Evolutionary conservation across 2,113 vertebrate species (phyloP), one percentile per base, ranked within the genome.

Genomic region (Aptenodytes forsteri): DNA sequence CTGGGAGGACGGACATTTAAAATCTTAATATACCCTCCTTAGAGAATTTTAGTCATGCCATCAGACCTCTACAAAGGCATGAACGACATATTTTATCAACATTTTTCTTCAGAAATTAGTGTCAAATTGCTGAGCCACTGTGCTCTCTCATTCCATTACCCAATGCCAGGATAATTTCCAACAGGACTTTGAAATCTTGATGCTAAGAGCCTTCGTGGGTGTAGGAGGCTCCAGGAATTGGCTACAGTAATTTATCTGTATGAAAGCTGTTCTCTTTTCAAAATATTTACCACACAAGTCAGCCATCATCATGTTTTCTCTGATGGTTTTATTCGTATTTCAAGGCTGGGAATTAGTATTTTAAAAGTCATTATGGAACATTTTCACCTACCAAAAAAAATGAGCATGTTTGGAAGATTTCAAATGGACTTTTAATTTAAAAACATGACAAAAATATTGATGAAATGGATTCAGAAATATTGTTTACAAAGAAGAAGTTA

Each of bases 121-220:
- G 50, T 86, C 64, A 88, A 62, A 86, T 70, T 93, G 64, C 59
- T 89, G 38, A 90, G 46, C 32, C 13, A 16, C 36, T 40, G 1
- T 90, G 27, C 30, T 92, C 22, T 91, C 64, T 93, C 36, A 44
- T 90, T 92, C 38, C 13, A 10, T 92, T 93, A 89, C 47, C 47
- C 50, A 94, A 3, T 93, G 71, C 20, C 90, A 88, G 46, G 58
- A 66, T 83, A 44, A 86, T 93, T 95, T 94, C n/a, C 64, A 93
- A 7, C 38, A 67, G 58, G 49, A 70, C 82, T 86, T 94, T 80
- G 78, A 86, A 95, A 73, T 89, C 38, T 88, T 66, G 59, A 54
- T 88, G 25, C 18, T 54, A 34, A 66, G 46, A 67, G 26, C 59
- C 50, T 70, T 62, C 2, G 2, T 75, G 70, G 52, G 34, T 0